Base-by-base conservation (phyloP, 2,888 invertebrate species). In the Heliconius charithonia region DNA sequence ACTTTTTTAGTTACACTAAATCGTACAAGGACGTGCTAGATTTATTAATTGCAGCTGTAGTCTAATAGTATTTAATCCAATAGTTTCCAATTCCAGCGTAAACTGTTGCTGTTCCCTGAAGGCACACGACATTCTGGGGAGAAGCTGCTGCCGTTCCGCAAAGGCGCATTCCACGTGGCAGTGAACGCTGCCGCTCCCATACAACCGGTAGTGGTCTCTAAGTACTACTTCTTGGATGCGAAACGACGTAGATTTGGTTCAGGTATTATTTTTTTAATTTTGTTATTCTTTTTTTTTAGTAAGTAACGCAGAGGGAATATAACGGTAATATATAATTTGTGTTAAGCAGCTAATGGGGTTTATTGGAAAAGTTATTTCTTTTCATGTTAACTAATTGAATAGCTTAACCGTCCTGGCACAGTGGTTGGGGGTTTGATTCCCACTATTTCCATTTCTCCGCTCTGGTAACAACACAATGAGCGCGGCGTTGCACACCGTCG, bases 161-260 rank as follows among this genome's bases (percentile, higher is more conserved):
- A 99, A 90, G 99, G 99, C 13, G 98, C 98, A 6, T 99, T 99
- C 94, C 98, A 99, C 91, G 96, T 99, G 82, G 99, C 99, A 0
- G 94, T 98, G 82, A 96, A 97, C 83, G 97, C 97, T 9, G 96
- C 96, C 87, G 96, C 98, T 80, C 98, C 98, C 7, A 97, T 99
- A 81, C 97, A 98, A 87, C 99, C 99, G 0, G 97, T 99, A 0
- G 98, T 98, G 37, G 97, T 98, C 79, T 98, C 98, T 12, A 93
- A 97, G 86, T 99, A 98, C 91, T 96, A 97, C 84, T 97, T 97
- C 88, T 91, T 97, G 76, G 96, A 97, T 84, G 88, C 91, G 29
- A 94, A 95, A 81, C 91, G 94, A 80, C 96, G 96, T 84, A 94
- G 95, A 82, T 97, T 98, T 87, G 96, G 96, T 80, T 95, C 96